These are phyloP conservation scores for Chaetodon trifascialis DNA, from an alignment of 2,113 vertebrate genomes.

Conservation along the genomic window DNA sequence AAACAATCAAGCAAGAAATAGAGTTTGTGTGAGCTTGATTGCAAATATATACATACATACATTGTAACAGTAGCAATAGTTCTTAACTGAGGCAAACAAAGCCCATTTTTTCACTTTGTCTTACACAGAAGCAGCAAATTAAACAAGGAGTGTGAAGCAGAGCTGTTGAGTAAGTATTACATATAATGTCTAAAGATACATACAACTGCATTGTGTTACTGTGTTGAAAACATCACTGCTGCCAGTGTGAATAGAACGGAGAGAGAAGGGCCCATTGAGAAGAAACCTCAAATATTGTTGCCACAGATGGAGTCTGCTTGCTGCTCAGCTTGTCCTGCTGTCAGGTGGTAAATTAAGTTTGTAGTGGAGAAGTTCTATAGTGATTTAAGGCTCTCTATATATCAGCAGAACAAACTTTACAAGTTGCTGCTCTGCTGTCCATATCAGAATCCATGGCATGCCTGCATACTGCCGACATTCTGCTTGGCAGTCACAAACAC, in stretches of 20 bases:
- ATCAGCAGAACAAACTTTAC: slow-evolving; percentile 15
- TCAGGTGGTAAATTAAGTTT: slow-evolving; percentile 33
- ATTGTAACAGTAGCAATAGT: no score
- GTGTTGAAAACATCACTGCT: neutral
- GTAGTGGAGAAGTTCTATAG: neutral
- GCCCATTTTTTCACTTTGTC: neutral
- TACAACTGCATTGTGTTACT: neutral
- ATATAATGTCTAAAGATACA: neutral
- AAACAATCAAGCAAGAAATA: no score
- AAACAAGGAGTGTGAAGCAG: neutral
- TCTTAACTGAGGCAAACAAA: neutral
- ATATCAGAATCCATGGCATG: slow-evolving; percentile 15
- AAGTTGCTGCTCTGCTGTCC: slow-evolving; percentile 3
- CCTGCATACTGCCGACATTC: slow-evolving; percentile 9
- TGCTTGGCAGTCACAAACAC: neutral
- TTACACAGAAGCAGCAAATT: neutral
- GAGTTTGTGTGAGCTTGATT: neutral
- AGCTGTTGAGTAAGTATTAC: neutral
- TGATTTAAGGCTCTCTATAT: slow-evolving; percentile 25
- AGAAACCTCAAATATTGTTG: neutral
- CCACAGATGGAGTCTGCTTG: slow-evolving; percentile 2
- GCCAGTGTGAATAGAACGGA: neutral
- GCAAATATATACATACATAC: neutral
- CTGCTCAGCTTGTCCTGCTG: neutral
- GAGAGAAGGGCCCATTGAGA: neutral